phyloP scores from a whole-genome alignment of 1,140 invertebrate genomes.

The Bombyx mori region ASM3026992v2 NC_085125.1:11395501-11396000 shows the following conservation, averaged over 20 bases:
- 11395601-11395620: conserved; percentile 95
- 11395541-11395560: conserved; percentile 99
- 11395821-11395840: conserved; percentile 94
- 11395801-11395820: conserved; percentile 94
- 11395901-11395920: conserved; percentile 88
- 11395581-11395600: conserved; percentile 97
- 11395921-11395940: conserved; percentile 97
- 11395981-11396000: conserved; percentile 80
- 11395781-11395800: conserved; percentile 98
- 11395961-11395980: conserved; percentile 88
- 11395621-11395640: conserved; percentile 92
- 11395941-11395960: conserved; percentile 94
- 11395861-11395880: conserved; percentile 94
- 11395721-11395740: neutral
- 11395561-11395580: conserved; percentile 99
- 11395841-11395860: conserved; percentile 94
- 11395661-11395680: conserved; percentile 24
- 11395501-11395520: conserved; percentile 77
- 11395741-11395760: conserved; percentile 97
- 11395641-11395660: conserved; percentile 95
- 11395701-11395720: too few species aligned
- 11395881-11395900: conserved; percentile 76
- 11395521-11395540: conserved; percentile 90
- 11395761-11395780: conserved; percentile 96
- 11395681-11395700: too few species aligned